Conservation (phyloP, 2,113 vertebrate genomes). For the Coptodon bakossiorum region DNA sequence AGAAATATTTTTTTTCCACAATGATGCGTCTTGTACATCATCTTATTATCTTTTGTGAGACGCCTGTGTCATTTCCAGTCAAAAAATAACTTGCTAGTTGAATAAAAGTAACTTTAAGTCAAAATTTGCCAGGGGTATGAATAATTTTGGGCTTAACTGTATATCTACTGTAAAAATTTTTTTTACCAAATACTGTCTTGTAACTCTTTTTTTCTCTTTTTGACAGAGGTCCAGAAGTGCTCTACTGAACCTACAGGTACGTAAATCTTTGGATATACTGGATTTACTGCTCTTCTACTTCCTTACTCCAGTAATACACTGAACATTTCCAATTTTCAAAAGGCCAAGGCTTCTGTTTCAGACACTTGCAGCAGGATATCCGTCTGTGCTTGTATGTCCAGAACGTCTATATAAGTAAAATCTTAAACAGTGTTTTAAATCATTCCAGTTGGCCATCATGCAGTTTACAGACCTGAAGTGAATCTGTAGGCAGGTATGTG, state of each 20-base stretch:
- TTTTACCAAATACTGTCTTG: background rate
- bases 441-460: background rate
- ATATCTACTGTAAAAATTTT: too few species aligned
- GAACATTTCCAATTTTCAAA: background rate
- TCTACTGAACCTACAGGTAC: slow-evolving; percentile 11
- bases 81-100: too few species aligned
- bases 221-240: background rate
- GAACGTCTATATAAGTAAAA: background rate
- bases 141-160: too few species aligned
- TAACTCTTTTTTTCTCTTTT: background rate
- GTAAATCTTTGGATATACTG: background rate
- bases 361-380: background rate
- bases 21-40: too few species aligned
- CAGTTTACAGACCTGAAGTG: accelerated
- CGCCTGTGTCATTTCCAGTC: too few species aligned
- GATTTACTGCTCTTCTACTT: background rate
- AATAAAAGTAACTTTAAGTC: too few species aligned
- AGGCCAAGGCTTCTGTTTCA: background rate
- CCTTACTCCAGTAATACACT: background rate
- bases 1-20: too few species aligned
- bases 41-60: too few species aligned
- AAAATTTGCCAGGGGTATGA: too few species aligned
- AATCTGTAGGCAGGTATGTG: background rate
- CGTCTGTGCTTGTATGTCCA: background rate
- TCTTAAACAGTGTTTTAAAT: background rate